phyloP scores from a whole-genome alignment of 2,888 invertebrate genomes.

The Lepidocyrtoides sp. region DNA sequence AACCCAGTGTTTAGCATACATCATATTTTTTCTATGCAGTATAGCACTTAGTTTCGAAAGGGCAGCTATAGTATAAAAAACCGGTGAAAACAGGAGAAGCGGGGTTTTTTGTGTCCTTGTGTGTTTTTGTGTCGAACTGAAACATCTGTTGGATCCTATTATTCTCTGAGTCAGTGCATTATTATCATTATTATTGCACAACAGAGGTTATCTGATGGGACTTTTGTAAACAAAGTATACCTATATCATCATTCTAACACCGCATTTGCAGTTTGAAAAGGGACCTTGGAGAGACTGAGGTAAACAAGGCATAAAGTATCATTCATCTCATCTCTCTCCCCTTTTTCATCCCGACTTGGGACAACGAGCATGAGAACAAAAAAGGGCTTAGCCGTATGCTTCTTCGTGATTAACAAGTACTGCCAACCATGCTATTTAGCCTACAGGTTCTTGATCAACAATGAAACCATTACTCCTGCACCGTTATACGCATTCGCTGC shows the following conservation, averaged over 20 bases:
- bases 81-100: constrained; percentile 4
- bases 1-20: background rate
- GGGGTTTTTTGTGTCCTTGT: constrained; percentile 12
- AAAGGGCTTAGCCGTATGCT: constrained; percentile 61
- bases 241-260: constrained; percentile 40
- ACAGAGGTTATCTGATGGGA: constrained; percentile 76
- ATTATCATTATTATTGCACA: constrained; percentile 71
- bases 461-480: background rate
- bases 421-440: background rate
- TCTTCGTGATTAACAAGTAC: background rate
- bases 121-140: constrained; percentile 71
- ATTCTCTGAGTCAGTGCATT: constrained; percentile 53
- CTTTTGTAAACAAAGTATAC: constrained; percentile 74
- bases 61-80: background rate
- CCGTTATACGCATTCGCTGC: background rate
- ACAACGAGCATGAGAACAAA: constrained; percentile 38
- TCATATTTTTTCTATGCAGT: background rate
- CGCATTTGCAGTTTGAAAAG: constrained; percentile 17
- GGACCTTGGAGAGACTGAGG: constrained; percentile 47
- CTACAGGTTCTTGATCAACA: constrained; percentile 35
- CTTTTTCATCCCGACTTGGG: background rate
- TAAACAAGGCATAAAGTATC: constrained; percentile 69
- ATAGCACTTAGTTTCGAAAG: constrained; percentile 17
- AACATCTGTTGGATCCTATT: constrained; percentile 77
- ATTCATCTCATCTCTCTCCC: constrained; percentile 62